Percentiles rank a stretch among this genome's conserved stretches.
These are phyloP conservation scores for Aleiodes leptofemur DNA, from an alignment of 2,888 invertebrate species.

Conservation along the genomic window DNA sequence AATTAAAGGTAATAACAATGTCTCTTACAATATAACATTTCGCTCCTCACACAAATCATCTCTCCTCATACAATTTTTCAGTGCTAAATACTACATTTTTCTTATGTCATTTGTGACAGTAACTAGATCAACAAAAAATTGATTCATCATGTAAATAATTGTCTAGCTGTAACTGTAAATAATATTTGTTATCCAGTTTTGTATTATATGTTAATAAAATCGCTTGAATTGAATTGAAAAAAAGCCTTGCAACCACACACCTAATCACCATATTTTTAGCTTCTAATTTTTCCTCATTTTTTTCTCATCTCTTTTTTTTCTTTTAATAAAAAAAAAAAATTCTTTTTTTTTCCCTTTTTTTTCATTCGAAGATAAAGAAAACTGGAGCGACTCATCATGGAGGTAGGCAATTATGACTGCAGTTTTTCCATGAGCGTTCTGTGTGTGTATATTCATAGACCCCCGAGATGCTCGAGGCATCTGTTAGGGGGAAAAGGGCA, in stretches of 20 bases:
- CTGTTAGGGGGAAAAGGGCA: slow-evolving; percentile 53
- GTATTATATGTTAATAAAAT: no score
- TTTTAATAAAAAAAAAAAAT: slow-evolving; percentile 13
- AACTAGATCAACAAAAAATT: no score
- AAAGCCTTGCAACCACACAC: slow-evolving; percentile 18
- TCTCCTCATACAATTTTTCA: no score
- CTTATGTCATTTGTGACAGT: no score
- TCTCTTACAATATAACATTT: no score
- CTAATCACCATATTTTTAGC: slow-evolving; percentile 29
- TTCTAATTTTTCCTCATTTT: slow-evolving; percentile 21
- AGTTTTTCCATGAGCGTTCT: slow-evolving; percentile 55
- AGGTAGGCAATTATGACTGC: slow-evolving; percentile 60
- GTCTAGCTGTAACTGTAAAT: no score
- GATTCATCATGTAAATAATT: no score
- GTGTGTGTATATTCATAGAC: slow-evolving; percentile 49
- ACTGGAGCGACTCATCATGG: slow-evolving; percentile 49
- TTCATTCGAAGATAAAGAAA: slow-evolving; percentile 35
- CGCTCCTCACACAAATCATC: no score
- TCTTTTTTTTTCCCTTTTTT: slow-evolving; percentile 19
- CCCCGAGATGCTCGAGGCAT: slow-evolving; percentile 26
- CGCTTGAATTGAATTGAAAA: no score
- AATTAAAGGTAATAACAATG: no score
- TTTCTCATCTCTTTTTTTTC: not conserved
- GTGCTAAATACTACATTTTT: no score
- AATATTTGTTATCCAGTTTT: no score